Evolutionary conservation across 2,113 vertebrate genomes (phyloP), one percentile per base, ranked within the genome.

Genomic region (Toxotes chatareus): DNA sequence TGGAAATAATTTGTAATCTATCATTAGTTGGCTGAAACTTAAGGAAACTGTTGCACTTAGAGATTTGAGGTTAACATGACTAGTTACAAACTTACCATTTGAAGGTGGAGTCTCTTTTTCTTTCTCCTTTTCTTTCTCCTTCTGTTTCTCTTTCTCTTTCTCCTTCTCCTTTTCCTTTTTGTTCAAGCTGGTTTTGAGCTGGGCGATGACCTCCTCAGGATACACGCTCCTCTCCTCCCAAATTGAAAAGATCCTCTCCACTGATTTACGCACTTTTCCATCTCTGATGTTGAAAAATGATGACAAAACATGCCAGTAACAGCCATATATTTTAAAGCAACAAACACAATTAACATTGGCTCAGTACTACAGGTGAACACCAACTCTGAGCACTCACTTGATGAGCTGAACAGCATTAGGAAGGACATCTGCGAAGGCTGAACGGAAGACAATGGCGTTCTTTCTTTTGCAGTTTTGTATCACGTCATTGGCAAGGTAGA

Each of bases 401-500:
- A 99, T 97, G 61, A 99, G 93, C 3, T 96, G 96, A 11, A 96
- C 96, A 0, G 98, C 98, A 76, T 97, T 96, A 0, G 97, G 97
- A 6, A 99, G 97, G 61, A 97, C 96, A 4, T 99, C 98, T 0
- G 97, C 97, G 11, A 99, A 99, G 0, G 97, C 89, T 7, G 96
- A 92, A 0, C 98, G 96, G 73, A 97, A 99, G n/a, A 97, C 94
- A 1, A 99, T 96, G 1, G 98, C 98, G 0, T 99, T 99, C 87
- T 96, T 99, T 66, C 98, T 96, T 85, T 99, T 99, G 95, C 98
- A 99, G 94, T 99, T 99, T 92, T 99, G 98, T 74, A 99, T 99
- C 83, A 99, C 97, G 36, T 99, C 98, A 0, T 99, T 99, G 87
- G 98, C 98, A 83, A 99, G 85, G 92, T 97, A 99, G 88, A 99